Percentiles rank a stretch among this genome's conserved stretches.
Evolutionary conservation across 2,888 invertebrate genomes (phyloP).

Genomic region (Yponomeuta evonymella): DNA sequence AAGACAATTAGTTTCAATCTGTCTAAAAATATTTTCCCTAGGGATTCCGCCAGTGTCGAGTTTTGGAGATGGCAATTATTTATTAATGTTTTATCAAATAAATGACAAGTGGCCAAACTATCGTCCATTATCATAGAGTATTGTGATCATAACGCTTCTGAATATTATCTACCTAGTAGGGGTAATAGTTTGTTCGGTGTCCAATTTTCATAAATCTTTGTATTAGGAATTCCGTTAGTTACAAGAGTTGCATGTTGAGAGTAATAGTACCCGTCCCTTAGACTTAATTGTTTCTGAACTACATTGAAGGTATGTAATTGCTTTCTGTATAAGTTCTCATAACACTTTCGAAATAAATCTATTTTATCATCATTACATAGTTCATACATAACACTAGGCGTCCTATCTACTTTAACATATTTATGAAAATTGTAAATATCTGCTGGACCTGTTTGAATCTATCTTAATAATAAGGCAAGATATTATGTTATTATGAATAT

Average conservation of each 20-base stretch:
- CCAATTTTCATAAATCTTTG: neutral
- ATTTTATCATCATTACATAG: neutral
- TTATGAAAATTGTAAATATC: neutral
- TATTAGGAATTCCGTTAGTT: neutral
- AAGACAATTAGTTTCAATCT: too few relatives aligned
- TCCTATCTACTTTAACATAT: neutral
- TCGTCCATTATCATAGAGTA: conserved; percentile 50
- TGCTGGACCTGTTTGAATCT: conserved; percentile 8
- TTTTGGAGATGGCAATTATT: too few relatives aligned
- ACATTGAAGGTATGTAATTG: neutral
- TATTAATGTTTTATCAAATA: neutral
- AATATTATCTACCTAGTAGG: too few relatives aligned
- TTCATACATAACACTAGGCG: neutral
- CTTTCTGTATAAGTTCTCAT: neutral
- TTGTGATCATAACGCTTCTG: neutral
- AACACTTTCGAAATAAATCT: neutral
- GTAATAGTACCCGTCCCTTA: neutral
- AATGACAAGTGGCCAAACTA: conserved; percentile 70
- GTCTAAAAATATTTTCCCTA: too few relatives aligned
- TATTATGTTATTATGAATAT: neutral
- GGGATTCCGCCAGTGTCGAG: too few relatives aligned
- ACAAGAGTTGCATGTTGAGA: neutral
- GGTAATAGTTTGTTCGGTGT: neutral
- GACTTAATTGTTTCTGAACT: neutral
- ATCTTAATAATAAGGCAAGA: conserved; percentile 14